A percentile compares a stretch with the other conserved stretches of the same genome.
Conservation (phyloP, 2,113 vertebrate genomes). For the Capreolus pygargus region DNA sequence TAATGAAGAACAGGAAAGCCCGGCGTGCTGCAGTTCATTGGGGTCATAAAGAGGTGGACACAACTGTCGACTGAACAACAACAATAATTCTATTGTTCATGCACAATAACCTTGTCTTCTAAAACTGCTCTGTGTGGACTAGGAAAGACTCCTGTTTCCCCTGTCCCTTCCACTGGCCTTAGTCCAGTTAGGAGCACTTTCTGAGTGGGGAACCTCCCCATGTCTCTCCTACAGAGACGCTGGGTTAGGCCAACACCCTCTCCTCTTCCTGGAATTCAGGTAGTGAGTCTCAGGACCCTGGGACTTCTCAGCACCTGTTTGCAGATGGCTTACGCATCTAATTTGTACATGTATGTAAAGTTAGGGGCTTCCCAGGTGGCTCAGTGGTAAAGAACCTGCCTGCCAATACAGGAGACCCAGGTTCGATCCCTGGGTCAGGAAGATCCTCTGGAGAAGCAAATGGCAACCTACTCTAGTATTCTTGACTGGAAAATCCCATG, state of each 20-base stretch:
- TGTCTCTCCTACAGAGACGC: fast-evolving
- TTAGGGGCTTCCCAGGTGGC: neutral
- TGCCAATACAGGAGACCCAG: neutral
- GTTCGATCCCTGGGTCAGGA: neutral
- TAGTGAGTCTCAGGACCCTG: neutral
- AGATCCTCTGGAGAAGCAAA: neutral
- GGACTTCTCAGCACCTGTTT: neutral
- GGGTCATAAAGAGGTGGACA: neutral
- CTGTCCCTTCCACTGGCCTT: neutral
- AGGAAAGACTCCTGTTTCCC: neutral
- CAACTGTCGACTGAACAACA: neutral
- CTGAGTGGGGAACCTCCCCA: neutral
- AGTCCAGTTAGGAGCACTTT: neutral
- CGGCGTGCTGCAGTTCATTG: neutral
- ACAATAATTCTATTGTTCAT: neutral
- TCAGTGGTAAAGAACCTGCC: neutral
- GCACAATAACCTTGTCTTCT: neutral
- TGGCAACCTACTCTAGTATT: neutral
- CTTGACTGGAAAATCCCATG: neutral
- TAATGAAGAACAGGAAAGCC: neutral
- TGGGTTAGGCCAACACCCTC: neutral
- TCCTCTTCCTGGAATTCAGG: neutral
- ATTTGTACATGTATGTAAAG: neutral
- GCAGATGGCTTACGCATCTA: neutral
- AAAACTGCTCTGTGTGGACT: neutral